phyloP scores from a whole-genome alignment of 2,888 invertebrate genomes.

The Artemia sinica region DNA sequence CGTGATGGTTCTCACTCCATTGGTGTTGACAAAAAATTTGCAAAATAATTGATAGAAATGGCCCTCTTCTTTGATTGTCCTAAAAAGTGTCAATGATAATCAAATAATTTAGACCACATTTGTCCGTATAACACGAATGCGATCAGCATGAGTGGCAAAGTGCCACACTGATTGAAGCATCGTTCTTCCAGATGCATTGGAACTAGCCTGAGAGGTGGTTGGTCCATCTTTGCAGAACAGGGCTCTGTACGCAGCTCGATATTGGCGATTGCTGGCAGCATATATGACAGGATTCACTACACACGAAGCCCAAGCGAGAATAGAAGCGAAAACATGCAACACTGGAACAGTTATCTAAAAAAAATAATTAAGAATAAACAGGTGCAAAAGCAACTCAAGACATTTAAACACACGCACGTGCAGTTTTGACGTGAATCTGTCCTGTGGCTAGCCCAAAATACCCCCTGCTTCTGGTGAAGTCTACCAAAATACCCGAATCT shows the following conservation, averaged over 20 bases:
- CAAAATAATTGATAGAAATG: too few species aligned
- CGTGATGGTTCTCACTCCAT: too few species aligned
- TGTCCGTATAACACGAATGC: conserved; percentile 24
- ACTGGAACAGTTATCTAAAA: conserved; percentile 40
- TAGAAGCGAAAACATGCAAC: conserved; percentile 62
- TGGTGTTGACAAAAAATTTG: too few species aligned
- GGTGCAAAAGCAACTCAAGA: background rate
- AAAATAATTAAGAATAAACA: background rate
- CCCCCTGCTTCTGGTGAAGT: too few species aligned
- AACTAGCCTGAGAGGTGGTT: conserved; percentile 24
- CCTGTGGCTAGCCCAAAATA: too few species aligned
- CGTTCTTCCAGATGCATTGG: conserved; percentile 28
- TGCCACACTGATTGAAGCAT: conserved; percentile 29
- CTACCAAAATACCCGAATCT: too few species aligned
- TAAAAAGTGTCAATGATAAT: too few species aligned
- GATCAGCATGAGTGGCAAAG: conserved; percentile 26
- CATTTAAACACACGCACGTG: too few species aligned
- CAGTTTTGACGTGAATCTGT: too few species aligned
- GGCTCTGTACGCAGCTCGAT: conserved; percentile 38
- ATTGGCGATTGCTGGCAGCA: conserved; percentile 70
- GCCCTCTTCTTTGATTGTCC: too few species aligned
- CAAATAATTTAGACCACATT: background rate
- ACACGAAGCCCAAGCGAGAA: conserved; percentile 74
- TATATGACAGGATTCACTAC: conserved; percentile 79
- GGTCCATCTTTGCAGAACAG: conserved; percentile 26